Evolutionary conservation across 1,140 invertebrate genomes (phyloP), one percentile per base, ranked within the genome.

Genomic region (Drosophila sproati): DNA sequence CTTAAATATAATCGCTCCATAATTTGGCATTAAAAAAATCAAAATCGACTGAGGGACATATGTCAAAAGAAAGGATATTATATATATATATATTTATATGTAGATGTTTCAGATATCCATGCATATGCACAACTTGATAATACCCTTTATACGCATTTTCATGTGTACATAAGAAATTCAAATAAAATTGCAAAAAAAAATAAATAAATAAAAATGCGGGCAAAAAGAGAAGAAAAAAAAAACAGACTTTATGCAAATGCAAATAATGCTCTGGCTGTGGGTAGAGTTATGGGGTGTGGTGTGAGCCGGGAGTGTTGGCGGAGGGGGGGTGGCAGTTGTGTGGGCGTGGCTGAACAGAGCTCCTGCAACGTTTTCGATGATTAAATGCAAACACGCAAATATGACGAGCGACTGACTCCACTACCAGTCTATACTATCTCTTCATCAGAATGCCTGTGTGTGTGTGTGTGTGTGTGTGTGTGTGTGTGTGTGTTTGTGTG

Each of bases 311-410:
- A 29, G 48, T 10, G 73, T 41, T 47, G 48, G 39, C 50, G 12
- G 37, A 32, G 47, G 37, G 2, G 32, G 8, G 29, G 56, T 41
- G 35, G 45, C 41, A 20, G 20, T 37, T 34, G 12, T 12, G 62
- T 63, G 80, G 80, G 74, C 74, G 78, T 81, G 71, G 78, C 63
- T 56, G 54, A 56, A 55, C 52, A 63, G 45, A 67, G 67, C 71
- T 67, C 69, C 70, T 87, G 83, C 85, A 88, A 80, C 74, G 77
- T 74, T 89, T 88, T 88, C 85, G 86, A 88, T 88, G 85, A 88
- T 88, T 88, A 88, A 88, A 88, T 88, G 85, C 85, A 88, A 88
- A 88, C 85, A 88, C 85, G 85, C 85, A 88, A 89, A 89, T 88
- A 89, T 89, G 85, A 88, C 80, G 83, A 88, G 64, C 71, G 74